Evolutionary conservation across 92 coral and sea anemone species (phyloP), one percentile per base, ranked within the genome.

Genomic region (Porites lobata): DNA sequence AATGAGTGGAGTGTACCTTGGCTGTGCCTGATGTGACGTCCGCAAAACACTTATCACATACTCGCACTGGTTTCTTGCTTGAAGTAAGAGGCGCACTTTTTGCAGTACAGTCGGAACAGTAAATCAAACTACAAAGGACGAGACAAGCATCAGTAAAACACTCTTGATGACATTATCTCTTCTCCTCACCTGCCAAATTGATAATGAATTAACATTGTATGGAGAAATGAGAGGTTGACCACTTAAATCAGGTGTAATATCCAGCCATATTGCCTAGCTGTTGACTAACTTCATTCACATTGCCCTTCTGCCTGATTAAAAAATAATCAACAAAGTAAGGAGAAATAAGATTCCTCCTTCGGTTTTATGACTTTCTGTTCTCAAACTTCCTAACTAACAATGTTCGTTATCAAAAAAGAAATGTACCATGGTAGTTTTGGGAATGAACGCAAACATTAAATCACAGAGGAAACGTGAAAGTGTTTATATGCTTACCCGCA

Each of bases 61-160:
- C 99, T 81, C 99, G 92, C 8, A 92, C 98, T 0, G 99, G 95
- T 61, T 97, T 97, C 89, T 97, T 97, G 80, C 86, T 97, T 8
- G 93, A 88, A 1, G 98, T 95, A 12, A 97, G 93, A 18, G 96
- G 91, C 21, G 98, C 99, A 14, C 92, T 90, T 82, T 91, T 97
- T 0, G 85, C 38, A 10, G 99, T 94, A 69, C 99, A 97, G 17
- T 97, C 99, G 52, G 79, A 85, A 56, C 99, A 97, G 86, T 95
- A 97, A 71, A 97, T 97, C 75, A 96, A 85, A 9, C 99, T 97
- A 86, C 21, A 64, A 63, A 54, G 43, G 32, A 43, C 14, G 64
- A 14, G 43, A 26, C 4, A 72, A 17, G 22, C 68, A 47, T 18
- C 4, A 51, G 2, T 13, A 18, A 8, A 18, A 54, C 15, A 10